Evolutionary conservation across 2,113 vertebrate genomes (phyloP), one percentile per base, ranked within the genome.

Genomic region (Aptenodytes forsteri): DNA sequence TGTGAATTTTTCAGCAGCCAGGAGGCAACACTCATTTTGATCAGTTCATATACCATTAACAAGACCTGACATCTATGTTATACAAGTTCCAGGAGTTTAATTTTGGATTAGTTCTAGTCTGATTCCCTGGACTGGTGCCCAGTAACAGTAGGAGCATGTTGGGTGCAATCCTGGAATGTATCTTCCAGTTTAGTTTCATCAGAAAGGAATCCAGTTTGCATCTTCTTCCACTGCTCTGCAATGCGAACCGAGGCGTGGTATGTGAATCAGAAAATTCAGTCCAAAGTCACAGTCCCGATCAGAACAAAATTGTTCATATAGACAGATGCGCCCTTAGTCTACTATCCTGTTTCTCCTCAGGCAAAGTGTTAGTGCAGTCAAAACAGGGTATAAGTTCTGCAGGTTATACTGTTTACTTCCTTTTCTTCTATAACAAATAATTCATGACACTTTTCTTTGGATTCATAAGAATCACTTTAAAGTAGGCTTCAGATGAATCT

Each of bases 171-270:
- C 26, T 92, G 16, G 50, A 85, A 88, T 11, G 9, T 46, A 40
- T 69, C 23, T 90, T 83, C n/a, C 38, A 56, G 27, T 72, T 69
- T 16, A 49, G 30, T 52, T 92, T 93, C 44, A 77, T 69, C 30
- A 54, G 40, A 83, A 88, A 83, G 36, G 38, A 88, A 95, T 72
- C 16, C 26, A 61, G 40, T 61, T 86, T 90, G 13, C 38, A 49
- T 65, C 40, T 59, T 90, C 70, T 59, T 36, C 15, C 29, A 34
- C 16, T 80, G 17, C 21, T 73, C 32, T 16, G 2, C 47, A 89
- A 11, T 5, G 16, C 0, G 4, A 76, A 42, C n/a, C 0, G 2
- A 82, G 17, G 29, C 1, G 0, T 54, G 26, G 16, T 22, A 22
- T 2, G 2, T 59, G 65, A 58, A 67, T 64, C 61, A 62, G 30